Percentiles rank a stretch among this genome's conserved stretches.
Conservation (phyloP, 2,888 invertebrate genomes). For the Sinodicranocentrus sp. region DNA sequence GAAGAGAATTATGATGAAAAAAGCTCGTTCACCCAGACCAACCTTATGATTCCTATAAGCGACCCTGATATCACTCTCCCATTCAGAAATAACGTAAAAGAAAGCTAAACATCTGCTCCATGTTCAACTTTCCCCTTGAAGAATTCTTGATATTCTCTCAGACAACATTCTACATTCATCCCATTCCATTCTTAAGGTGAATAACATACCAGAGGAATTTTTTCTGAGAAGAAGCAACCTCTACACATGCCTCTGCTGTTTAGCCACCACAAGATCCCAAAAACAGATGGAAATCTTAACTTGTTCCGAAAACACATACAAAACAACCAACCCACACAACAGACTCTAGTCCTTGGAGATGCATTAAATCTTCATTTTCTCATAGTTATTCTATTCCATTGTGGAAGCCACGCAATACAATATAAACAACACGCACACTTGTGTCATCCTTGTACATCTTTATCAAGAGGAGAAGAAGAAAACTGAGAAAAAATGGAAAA, state of each 20-base stretch:
- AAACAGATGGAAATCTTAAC: constrained; percentile 21
- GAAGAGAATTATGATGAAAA: no score
- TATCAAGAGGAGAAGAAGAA: no score
- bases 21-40: no score
- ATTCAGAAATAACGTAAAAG: constrained; percentile 5
- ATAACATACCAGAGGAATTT: no score
- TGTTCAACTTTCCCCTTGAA: not conserved
- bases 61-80: not conserved
- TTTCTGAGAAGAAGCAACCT: no score
- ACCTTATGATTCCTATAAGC: no score
- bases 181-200: not conserved
- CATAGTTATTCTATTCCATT: not conserved
- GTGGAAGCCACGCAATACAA: not conserved
- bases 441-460: no score
- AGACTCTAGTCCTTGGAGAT: constrained; percentile 27
- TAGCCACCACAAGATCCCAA: not conserved
- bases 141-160: not conserved
- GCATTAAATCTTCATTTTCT: constrained; percentile 58
- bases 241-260: not conserved
- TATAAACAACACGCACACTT: no score
- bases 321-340: not conserved
- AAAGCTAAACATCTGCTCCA: constrained; percentile 4
- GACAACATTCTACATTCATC: not conserved
- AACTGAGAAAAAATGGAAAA: no score
- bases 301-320: constrained; percentile 14